Percentiles rank a stretch among this genome's conserved stretches.
phyloP scores from a whole-genome alignment of 2,113 vertebrate genomes.

The Xyliphius kryptos region DNA sequence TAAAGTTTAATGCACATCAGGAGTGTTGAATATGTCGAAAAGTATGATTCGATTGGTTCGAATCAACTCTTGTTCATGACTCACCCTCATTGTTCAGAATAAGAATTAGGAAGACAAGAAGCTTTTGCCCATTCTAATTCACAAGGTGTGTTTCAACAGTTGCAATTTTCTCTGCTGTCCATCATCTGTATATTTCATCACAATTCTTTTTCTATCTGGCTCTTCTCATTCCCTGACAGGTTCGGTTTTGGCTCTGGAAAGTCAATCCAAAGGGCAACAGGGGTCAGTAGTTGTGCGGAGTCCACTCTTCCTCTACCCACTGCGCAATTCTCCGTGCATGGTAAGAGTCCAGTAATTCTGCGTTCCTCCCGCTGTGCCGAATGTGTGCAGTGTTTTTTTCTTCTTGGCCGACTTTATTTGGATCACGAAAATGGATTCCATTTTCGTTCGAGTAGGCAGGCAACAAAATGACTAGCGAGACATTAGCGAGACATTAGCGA shows the following conservation, averaged over 20 bases:
- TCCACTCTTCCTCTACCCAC: conserved; percentile 75
- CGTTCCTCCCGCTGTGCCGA: background rate
- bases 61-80: too few species aligned
- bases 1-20: too few species aligned
- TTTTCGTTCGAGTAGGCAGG: conserved; percentile 10
- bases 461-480: too few species aligned
- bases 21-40: too few species aligned
- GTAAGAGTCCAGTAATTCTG: conserved; percentile 60
- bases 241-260: conserved; percentile 70
- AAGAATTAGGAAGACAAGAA: too few species aligned
- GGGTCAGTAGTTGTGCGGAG: conserved; percentile 72
- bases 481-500: too few species aligned
- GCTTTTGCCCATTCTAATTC: too few species aligned
- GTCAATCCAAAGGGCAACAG: conserved; percentile 63
- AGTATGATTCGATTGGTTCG: too few species aligned
- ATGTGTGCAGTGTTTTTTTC: background rate
- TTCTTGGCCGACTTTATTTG: conserved; percentile 6
- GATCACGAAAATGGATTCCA: conserved; percentile 31
- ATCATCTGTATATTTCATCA: background rate
- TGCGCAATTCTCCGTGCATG: conserved; percentile 86
- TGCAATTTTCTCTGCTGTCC: too few species aligned
- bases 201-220: conserved; percentile 14
- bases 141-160: too few species aligned
- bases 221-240: conserved; percentile 59
- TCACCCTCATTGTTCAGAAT: too few species aligned